phyloP scores from a whole-genome alignment of 2,888 invertebrate genomes.

The Desoria tigrina region DNA sequence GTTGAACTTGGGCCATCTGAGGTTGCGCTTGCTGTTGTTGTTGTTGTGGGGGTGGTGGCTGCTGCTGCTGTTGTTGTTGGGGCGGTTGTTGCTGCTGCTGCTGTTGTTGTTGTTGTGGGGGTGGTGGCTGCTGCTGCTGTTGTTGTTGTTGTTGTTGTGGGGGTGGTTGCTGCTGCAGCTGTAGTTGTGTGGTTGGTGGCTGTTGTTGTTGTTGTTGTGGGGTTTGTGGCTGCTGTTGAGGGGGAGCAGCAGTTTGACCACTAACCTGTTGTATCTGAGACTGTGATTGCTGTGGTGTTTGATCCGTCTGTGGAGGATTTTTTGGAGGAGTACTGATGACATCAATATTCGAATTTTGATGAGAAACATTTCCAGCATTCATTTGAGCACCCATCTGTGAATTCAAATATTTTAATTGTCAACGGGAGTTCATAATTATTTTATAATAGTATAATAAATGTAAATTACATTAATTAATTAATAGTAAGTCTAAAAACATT shows the following conservation, averaged over 20 bases:
- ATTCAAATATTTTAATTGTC: neutral
- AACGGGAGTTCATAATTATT: too few relatives aligned
- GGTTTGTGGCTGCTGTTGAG: constrained; percentile 19
- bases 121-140: too few relatives aligned
- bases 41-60: constrained; percentile 24
- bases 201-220: too few relatives aligned
- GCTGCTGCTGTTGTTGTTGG: constrained; percentile 47
- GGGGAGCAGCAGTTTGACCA: too few relatives aligned
- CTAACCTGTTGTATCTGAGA: neutral
- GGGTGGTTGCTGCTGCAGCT: constrained; percentile 59
- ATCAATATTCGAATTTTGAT: neutral
- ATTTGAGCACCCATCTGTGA: too few relatives aligned
- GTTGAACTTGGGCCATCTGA: neutral
- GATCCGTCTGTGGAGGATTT: constrained; percentile 41
- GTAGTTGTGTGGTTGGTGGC: constrained; percentile 53
- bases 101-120: constrained; percentile 34
- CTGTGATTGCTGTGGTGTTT: constrained; percentile 49
- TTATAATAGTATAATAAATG: too few relatives aligned
- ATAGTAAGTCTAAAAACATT: too few relatives aligned
- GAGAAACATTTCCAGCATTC: neutral
- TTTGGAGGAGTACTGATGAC: constrained; percentile 28
- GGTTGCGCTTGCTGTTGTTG: too few relatives aligned
- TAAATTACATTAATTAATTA: too few relatives aligned
- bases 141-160: too few relatives aligned
- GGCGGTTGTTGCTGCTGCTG: constrained; percentile 36